A percentile compares a stretch with the other conserved stretches of the same genome.
These are phyloP conservation scores for Dryobota labecula DNA, from an alignment of 2,888 invertebrate genomes.

Conservation along the genomic window DNA sequence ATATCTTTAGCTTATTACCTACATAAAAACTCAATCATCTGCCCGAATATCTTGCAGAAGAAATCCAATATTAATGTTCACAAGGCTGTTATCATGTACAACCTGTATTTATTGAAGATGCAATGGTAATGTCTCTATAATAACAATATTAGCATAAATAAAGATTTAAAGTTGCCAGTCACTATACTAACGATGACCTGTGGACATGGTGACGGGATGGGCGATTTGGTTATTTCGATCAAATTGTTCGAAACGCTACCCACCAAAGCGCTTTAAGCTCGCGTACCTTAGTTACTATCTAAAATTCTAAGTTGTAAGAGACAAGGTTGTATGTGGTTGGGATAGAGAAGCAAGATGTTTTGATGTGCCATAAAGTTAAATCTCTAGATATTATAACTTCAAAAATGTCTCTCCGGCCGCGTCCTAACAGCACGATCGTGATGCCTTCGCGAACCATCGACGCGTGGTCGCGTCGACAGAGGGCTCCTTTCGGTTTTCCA, in stretches of 20 bases:
- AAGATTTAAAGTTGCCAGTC: slow-evolving; percentile 51
- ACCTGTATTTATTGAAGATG: slow-evolving; percentile 32
- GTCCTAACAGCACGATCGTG: no score
- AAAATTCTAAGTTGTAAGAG: not conserved
- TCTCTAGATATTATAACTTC: not conserved
- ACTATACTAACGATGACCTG: slow-evolving; percentile 27
- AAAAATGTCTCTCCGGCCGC: no score
- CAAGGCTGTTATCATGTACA: slow-evolving; percentile 24
- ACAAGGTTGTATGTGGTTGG: no score
- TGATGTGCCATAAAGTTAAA: not conserved
- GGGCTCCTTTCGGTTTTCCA: no score
- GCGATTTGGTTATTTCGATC: slow-evolving; percentile 33
- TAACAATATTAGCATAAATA: slow-evolving; percentile 65
- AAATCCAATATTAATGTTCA: slow-evolving; percentile 4
- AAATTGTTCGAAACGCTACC: not conserved
- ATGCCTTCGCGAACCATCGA: no score
- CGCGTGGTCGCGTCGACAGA: no score
- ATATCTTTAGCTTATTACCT: not conserved
- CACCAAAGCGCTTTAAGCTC: not conserved
- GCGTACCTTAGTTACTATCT: not conserved
- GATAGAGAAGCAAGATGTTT: not conserved
- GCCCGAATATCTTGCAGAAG: not conserved
- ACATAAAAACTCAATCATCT: slow-evolving; percentile 16
- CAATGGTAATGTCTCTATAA: slow-evolving; percentile 56
- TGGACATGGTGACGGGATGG: slow-evolving; percentile 18